These are phyloP conservation scores for Neolamprologus caudopunctatus DNA, from an alignment of 2,113 vertebrate genomes.

Conservation along the genomic window DNA sequence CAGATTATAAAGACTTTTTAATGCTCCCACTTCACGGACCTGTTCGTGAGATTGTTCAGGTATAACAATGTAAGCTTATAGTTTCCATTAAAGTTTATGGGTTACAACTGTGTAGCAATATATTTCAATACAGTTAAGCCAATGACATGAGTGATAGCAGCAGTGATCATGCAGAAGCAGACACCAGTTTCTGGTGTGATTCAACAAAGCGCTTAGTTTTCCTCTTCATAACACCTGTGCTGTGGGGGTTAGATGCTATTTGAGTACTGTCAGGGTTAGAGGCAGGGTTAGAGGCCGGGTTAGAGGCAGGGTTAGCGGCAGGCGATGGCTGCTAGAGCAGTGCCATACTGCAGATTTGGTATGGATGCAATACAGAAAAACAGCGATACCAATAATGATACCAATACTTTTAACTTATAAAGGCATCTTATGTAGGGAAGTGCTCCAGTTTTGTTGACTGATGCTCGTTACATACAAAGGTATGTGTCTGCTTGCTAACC, in stretches of 20 bases:
- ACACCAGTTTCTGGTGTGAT: neutral
- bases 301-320: neutral
- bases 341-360: neutral
- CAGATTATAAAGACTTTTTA: neutral
- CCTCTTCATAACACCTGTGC: neutral
- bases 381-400: neutral
- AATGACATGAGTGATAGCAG: neutral
- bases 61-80: neutral
- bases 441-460: neutral
- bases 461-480: neutral
- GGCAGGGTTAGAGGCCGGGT: too few relatives aligned
- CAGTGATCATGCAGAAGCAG: neutral
- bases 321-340: neutral
- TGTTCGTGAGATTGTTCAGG: neutral
- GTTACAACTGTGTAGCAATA: neutral
- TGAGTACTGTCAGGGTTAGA: neutral
- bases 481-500: neutral
- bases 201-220: rapidly evolving
- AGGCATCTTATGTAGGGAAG: neutral
- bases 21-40: neutral
- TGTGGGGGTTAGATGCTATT: neutral
- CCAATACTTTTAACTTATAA: rapidly evolving
- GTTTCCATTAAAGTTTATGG: neutral
- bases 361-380: neutral
- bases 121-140: neutral